phyloP scores from a whole-genome alignment of 2,113 vertebrate species.

The Hypomesus transpacificus region DNA sequence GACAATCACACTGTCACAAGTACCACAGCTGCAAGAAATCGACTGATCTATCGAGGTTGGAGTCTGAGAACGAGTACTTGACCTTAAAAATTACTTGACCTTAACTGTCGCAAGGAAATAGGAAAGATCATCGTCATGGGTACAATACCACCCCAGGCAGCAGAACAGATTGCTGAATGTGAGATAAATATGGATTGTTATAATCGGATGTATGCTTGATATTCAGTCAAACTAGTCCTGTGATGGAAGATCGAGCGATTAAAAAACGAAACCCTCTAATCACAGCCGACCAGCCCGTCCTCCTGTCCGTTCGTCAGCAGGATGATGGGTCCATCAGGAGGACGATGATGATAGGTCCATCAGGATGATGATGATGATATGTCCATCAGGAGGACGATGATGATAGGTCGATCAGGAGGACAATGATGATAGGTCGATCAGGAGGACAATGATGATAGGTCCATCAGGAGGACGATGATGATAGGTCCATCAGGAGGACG shows the following conservation, averaged over 20 bases:
- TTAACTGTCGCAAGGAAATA: too few relatives aligned
- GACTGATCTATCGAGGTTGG: background rate
- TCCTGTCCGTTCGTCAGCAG: background rate
- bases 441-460: too few relatives aligned
- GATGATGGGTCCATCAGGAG: background rate
- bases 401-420: background rate
- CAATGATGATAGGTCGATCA: background rate
- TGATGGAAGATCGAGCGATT: background rate
- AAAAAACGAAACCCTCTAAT: background rate
- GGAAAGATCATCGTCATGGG: too few relatives aligned
- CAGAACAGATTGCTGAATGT: conserved; percentile 8
- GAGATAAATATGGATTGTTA: too few relatives aligned
- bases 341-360: background rate
- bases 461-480: too few relatives aligned
- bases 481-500: background rate
- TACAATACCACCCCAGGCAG: background rate
- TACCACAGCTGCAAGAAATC: background rate
- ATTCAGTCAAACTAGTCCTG: too few relatives aligned
- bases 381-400: too few relatives aligned
- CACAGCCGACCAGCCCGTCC: background rate
- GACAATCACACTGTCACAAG: conserved; percentile 39
- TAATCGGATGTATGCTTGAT: too few relatives aligned
- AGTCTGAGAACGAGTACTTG: background rate
- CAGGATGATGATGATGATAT: background rate
- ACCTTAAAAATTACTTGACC: background rate